These are phyloP conservation scores for Oreonectes daqikongensis DNA, from an alignment of 2,797 vertebrate species.

Conservation along the genomic window DNA sequence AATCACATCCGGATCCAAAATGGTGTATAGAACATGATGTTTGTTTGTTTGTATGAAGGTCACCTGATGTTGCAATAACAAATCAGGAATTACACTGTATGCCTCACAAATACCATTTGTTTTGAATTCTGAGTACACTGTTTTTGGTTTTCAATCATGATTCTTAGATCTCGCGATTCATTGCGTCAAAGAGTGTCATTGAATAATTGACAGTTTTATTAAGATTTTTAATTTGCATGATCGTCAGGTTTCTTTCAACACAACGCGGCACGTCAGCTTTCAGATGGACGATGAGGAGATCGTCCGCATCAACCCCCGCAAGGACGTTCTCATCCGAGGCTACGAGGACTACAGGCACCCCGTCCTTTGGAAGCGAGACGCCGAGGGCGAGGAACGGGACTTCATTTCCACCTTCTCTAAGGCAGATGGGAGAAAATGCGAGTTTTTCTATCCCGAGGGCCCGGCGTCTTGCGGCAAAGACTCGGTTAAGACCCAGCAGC, in stretches of 20 bases:
- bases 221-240: too few relatives aligned
- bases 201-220: too few relatives aligned
- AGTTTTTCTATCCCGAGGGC: conserved; percentile 89
- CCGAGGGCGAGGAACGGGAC: conserved; percentile 87
- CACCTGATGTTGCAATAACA: too few relatives aligned
- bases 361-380: conserved; percentile 91
- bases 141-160: too few relatives aligned
- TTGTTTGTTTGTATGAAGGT: too few relatives aligned
- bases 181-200: too few relatives aligned
- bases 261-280: conserved; percentile 92
- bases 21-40: too few relatives aligned
- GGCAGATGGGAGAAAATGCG: conserved; percentile 91
- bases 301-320: conserved; percentile 95
- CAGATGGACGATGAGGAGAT: conserved; percentile 95
- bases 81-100: too few relatives aligned
- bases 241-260: conserved; percentile 87
- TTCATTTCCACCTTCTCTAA: conserved; percentile 87
- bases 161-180: too few relatives aligned
- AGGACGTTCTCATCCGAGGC: conserved; percentile 93
- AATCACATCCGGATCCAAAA: too few relatives aligned
- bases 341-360: conserved; percentile 98
- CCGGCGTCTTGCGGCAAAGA: conserved; percentile 85
- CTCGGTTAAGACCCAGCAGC: conserved; percentile 87
- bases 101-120: too few relatives aligned
- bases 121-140: too few relatives aligned